These are phyloP conservation scores for Dipodomys ordii DNA, from an alignment of 2,113 vertebrate genomes.

Conservation along the genomic window DNA sequence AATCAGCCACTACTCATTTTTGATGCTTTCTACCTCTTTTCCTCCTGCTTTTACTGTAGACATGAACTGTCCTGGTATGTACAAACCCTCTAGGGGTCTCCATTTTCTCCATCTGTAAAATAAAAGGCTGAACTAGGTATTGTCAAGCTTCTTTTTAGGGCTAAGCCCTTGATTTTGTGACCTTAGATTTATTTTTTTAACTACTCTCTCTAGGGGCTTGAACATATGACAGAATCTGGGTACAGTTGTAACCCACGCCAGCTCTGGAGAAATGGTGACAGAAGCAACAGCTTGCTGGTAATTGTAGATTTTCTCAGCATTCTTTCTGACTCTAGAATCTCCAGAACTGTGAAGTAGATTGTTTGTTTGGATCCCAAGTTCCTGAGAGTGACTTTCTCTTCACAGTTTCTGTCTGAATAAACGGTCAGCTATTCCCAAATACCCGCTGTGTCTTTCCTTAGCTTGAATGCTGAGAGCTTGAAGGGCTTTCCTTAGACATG, in stretches of 20 bases:
- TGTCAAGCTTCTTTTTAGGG: background rate
- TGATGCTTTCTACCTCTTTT: background rate
- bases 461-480: background rate
- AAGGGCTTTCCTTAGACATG: background rate
- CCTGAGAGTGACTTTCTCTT: background rate
- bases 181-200: background rate
- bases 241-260: background rate
- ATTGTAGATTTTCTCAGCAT: background rate
- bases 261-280: background rate
- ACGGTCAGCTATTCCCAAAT: background rate
- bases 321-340: background rate
- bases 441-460: background rate
- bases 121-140: background rate
- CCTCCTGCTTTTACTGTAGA: background rate
- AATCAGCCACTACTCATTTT: background rate
- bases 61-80: background rate
- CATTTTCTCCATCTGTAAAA: background rate
- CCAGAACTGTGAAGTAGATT: background rate
- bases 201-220: background rate
- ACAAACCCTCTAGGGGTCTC: background rate
- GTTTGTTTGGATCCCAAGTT: background rate
- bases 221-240: background rate
- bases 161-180: background rate
- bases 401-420: background rate
- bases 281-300: background rate